Evolutionary conservation across 1,140 invertebrate species (phyloP), one percentile per base, ranked within the genome.

Genomic region (Dendroctonus ponderosae): DNA sequence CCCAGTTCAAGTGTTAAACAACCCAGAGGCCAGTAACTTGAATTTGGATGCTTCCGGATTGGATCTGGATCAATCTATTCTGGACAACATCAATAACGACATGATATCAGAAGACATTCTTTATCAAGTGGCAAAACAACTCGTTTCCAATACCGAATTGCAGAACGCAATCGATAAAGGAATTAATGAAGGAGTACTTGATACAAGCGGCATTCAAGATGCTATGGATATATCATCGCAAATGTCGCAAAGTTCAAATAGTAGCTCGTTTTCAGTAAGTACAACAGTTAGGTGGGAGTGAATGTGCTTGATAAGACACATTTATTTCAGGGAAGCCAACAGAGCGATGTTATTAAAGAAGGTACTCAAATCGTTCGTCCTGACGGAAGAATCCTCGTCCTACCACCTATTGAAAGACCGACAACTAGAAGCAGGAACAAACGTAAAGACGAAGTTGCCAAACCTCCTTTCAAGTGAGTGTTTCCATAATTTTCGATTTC

Each of bases 381-480:
- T 6, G 87, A 89, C 75, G 89, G 88, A 6, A 80, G 89, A 46
- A 80, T 91, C 14, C 88, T 91, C 56, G 89, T 87, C 6, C 77
- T 92, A 62, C 90, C 90, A 12, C 89, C 89, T 2, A 90, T 91
- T 48, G 90, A 91, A 80, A 86, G 89, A 38, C 89, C 88, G n/a
- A 86, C 87, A 7, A 89, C 88, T 2, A 77, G 87, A 56, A 84
- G 84, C 68, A 83, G 82, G 75, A 62, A 82, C 75, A 71, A 77
- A 75, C 48, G 70, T 8, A 71, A 69, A 61, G 70, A 70, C 12
- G 68, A 65, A n/a, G 8, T 15, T 7, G 68, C 65, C 26, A 73
- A 70, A 66, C 62, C 69, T n/a, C 41, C 58, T 1, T 61, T 63
- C 49, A 75, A 73, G 74, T 75, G 62, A 69, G 74, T 71, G 39